Conservation (phyloP, 2,888 invertebrate genomes). For the Leucozona laternaria region DNA sequence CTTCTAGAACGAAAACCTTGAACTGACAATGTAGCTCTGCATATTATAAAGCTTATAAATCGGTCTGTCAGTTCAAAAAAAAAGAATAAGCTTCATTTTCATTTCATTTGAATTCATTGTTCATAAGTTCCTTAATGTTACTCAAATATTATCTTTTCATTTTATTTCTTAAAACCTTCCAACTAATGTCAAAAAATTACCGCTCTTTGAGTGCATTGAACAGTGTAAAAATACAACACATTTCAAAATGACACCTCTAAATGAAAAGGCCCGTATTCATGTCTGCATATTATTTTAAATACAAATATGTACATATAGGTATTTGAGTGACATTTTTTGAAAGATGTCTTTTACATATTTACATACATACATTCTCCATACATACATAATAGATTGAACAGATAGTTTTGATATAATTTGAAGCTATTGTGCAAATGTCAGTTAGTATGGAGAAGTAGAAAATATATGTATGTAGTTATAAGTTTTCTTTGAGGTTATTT, state of each 20-base stretch:
- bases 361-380: neutral
- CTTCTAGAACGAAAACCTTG: too few species aligned
- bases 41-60: too few species aligned
- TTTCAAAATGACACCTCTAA: neutral
- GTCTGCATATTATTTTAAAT: neutral
- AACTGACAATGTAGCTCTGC: too few species aligned
- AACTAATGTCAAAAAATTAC: neutral
- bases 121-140: neutral
- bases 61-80: too few species aligned
- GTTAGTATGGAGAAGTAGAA: neutral
- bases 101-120: too few species aligned
- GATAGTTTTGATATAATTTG: constrained; percentile 6
- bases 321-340: constrained; percentile 31
- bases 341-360: constrained; percentile 7
- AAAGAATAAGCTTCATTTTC: too few species aligned
- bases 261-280: neutral
- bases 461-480: neutral
- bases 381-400: constrained; percentile 8
- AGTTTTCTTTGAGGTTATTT: constrained; percentile 29
- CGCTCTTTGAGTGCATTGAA: neutral
- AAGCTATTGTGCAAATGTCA: constrained; percentile 12
- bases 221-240: neutral
- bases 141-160: neutral
- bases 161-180: neutral
- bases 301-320: neutral